Evolutionary conservation across 2,797 vertebrate species (phyloP).

Genomic region (Protosalanx chinensis): DNA sequence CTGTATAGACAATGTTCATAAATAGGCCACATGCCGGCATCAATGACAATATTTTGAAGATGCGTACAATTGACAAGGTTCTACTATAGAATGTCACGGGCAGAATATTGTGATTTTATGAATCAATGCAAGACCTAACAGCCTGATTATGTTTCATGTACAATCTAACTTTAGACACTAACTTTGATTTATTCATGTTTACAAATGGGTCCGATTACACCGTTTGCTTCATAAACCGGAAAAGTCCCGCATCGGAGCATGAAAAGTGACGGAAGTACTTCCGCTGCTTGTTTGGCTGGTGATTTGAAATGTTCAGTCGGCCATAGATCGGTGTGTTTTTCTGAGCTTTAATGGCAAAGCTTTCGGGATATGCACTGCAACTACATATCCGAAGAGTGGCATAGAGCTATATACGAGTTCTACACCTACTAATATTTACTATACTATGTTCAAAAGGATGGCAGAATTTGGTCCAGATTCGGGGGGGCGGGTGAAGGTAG

Average conservation of each 20-base stretch:
- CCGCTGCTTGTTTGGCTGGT: conserved; percentile 44
- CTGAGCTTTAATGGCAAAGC: conserved; percentile 42
- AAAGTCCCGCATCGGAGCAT: not conserved
- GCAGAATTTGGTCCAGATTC: conserved; percentile 99
- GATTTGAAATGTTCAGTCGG: not conserved
- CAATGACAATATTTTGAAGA: no score
- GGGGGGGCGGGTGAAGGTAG: conserved; percentile 93
- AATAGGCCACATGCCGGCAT: no score
- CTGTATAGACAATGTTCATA: not conserved
- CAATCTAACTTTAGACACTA: no score
- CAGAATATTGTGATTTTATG: no score
- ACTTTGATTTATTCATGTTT: not conserved
- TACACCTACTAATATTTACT: conserved; percentile 36
- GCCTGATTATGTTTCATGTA: no score
- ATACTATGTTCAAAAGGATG: conserved; percentile 98
- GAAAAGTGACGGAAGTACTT: conserved; percentile 19
- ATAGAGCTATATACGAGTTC: conserved; percentile 1
- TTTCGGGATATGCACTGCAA: not conserved
- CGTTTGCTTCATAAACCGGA: not conserved
- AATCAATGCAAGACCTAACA: no score
- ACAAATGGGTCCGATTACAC: no score
- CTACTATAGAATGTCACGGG: no score
- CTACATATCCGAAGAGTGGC: not conserved
- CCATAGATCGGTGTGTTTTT: accelerated
- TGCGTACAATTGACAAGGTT: no score